These are phyloP conservation scores for Dicrurus megarhynchus DNA, from an alignment of 2,113 vertebrate species.

Conservation along the genomic window DNA sequence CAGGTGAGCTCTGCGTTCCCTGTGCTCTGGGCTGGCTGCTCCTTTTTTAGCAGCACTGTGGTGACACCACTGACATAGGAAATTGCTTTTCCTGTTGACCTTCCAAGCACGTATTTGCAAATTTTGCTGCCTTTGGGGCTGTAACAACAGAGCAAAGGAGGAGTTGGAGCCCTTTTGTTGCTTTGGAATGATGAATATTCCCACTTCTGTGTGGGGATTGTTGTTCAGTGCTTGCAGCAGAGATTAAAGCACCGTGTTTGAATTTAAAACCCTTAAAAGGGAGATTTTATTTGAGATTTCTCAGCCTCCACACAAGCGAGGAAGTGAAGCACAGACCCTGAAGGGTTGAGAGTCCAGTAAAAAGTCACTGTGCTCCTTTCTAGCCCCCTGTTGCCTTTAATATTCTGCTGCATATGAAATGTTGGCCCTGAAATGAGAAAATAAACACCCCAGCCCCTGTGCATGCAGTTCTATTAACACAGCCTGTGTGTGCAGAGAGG, in stretches of 20 bases:
- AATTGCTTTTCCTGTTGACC: constrained; percentile 21
- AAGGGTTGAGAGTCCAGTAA: not conserved
- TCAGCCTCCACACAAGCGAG: not conserved
- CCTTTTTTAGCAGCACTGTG: not conserved
- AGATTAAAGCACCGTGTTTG: not conserved
- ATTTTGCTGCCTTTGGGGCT: not conserved
- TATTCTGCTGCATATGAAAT: not conserved
- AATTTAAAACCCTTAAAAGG: not conserved
- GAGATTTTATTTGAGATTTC: not conserved
- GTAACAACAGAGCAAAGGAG: not conserved
- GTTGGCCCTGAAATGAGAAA: not conserved
- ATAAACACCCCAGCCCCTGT: not conserved
- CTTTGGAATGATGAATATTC: not conserved
- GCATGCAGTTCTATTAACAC: not conserved
- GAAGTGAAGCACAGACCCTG: not conserved
- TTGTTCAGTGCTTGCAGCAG: not conserved
- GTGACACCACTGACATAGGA: not conserved
- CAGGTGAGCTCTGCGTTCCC: not conserved
- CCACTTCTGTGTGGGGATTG: not conserved
- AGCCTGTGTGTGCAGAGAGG: not conserved
- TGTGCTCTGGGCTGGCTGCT: not conserved
- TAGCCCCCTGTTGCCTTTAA: not conserved
- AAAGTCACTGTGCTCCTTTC: not conserved
- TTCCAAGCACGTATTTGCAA: not conserved
- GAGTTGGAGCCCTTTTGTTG: not conserved